These are phyloP conservation scores for Paramormyrops hopkinsi DNA, from an alignment of 2,797 vertebrate genomes.

Conservation along the genomic window DNA sequence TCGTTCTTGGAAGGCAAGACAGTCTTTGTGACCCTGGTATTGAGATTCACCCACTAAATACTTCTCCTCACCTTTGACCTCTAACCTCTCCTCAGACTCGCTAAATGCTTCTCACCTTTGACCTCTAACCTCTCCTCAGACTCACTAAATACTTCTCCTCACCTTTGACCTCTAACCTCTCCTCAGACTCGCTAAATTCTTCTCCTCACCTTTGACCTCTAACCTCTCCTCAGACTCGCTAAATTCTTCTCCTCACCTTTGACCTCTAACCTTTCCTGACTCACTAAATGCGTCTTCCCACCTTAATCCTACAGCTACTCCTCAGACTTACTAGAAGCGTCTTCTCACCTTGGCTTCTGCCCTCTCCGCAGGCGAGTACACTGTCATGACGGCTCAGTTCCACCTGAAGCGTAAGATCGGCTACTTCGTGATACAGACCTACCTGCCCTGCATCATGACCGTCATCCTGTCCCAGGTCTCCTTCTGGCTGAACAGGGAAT, in stretches of 20 bases:
- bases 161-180: background rate
- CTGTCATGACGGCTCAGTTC: constrained; percentile 98
- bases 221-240: background rate
- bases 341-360: background rate
- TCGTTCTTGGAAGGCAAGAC: background rate
- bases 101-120: background rate
- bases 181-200: background rate
- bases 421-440: constrained; percentile 98
- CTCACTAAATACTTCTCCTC: background rate
- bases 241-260: background rate
- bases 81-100: background rate
- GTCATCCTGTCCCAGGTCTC: constrained; percentile 98
- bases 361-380: constrained; percentile 82
- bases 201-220: background rate
- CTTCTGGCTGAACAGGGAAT: constrained; percentile 97
- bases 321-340: background rate
- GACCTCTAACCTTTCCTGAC: background rate
- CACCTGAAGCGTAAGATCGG: constrained; percentile 98
- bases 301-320: background rate
- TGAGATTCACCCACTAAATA: background rate
- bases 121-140: background rate
- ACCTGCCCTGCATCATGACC: constrained; percentile 98
- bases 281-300: background rate
- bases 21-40: background rate
- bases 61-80: background rate